Evolutionary conservation across 2,888 invertebrate genomes (phyloP), one percentile per base, ranked within the genome.

Genomic region (Leucoptera coffeella): DNA sequence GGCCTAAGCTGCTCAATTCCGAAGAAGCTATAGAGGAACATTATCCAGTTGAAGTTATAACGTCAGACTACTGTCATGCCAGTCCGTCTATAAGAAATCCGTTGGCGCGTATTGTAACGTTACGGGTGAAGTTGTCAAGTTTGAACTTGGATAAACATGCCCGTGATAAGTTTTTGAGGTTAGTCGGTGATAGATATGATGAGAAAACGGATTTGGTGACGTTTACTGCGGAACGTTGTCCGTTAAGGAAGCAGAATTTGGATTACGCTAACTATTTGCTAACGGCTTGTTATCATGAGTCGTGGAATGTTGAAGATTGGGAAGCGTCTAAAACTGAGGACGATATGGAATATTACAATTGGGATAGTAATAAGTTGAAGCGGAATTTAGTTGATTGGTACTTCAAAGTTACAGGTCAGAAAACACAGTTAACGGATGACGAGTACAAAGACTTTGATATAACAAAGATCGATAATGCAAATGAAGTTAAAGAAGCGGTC

Each of bases 221-320:
- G 0, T 78, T 99, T 32, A 80, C 83, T 0, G 81, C 91, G 0
- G 95, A 97, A 45, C 77, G 94, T 28, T 99, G 99, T 57, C 97
- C 96, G 0, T 58, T 82, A 2, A 78, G 80, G 27, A 81, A 84
- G 42, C 99, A 99, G 56, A 99, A 99, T 55, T 77, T 82, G 42
- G 96, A 99, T 40, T 97, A 96, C 49, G 85, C 85, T 0, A 74
- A 85, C 43, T 99, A 97, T 64, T 71, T 97, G 15, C 45, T 99
- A 7, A 95, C 95, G 0, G 99, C 93, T 0, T 64, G 91, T 11
- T 95, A 83, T 44, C 85, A 89, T 47, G 94, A 97, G 56, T 82
- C 94, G 1, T 85, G 82, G 80, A 82, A 75, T 37, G 50, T 73
- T 1, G 94, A 95, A 46, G 73, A 81, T 1, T 96, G 95, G 95